Evolutionary conservation across 2,797 vertebrate genomes (phyloP).

Genomic region (Halcyon badia): DNA sequence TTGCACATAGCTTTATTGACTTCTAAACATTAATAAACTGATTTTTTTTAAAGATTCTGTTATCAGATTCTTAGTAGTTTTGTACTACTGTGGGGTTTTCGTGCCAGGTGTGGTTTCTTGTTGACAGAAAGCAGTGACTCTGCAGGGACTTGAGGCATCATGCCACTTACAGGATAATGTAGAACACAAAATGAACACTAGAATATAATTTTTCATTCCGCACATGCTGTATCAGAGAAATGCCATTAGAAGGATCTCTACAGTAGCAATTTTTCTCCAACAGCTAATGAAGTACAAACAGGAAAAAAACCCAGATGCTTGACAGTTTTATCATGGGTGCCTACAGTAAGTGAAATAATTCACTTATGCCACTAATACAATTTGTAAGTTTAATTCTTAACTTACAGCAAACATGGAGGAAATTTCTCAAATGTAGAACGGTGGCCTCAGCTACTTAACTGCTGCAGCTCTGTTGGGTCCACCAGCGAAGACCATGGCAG

Average conservation of each 20-base stretch:
- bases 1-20: conserved; percentile 87
- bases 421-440: background rate
- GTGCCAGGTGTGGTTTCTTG: background rate
- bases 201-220: background rate
- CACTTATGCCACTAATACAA: background rate
- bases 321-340: background rate
- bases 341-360: background rate
- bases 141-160: background rate
- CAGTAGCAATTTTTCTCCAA: conserved; percentile 6
- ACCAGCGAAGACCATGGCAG: fast-evolving
- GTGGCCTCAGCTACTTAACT: background rate
- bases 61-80: conserved; percentile 37
- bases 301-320: background rate
- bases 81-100: background rate
- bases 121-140: background rate
- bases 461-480: background rate
- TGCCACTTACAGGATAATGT: background rate
- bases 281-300: background rate
- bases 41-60: conserved; percentile 79
- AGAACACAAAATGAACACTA: background rate
- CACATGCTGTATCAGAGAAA: background rate
- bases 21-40: conserved; percentile 89
- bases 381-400: background rate
- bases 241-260: background rate
- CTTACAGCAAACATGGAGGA: background rate